Conservation (phyloP, 1,140 invertebrate species). For the Macrobrachium nipponense region DNA sequence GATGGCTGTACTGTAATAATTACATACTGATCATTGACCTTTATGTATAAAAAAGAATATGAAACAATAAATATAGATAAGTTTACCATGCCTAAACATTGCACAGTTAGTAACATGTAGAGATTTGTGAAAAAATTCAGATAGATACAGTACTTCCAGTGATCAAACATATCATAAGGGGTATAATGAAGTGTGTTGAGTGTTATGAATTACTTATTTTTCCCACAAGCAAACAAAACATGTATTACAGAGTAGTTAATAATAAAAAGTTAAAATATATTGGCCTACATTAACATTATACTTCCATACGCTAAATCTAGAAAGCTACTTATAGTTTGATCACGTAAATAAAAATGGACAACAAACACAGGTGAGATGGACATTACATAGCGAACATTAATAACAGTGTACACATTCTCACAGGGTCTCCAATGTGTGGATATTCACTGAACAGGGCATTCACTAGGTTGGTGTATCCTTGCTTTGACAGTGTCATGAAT, state of each 20-base stretch:
- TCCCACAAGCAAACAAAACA: too few relatives aligned
- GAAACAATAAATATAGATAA: not conserved
- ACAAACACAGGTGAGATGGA: too few relatives aligned
- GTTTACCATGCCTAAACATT: constrained; percentile 9
- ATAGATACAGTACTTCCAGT: constrained; percentile 8
- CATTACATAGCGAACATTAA: too few relatives aligned
- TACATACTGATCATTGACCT: not conserved
- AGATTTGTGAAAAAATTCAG: not conserved
- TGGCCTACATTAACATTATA: too few relatives aligned
- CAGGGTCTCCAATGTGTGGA: constrained; percentile 7
- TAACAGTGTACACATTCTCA: not conserved
- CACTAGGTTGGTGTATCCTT: not conserved
- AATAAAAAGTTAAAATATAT: too few relatives aligned
- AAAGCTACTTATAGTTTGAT: not conserved
- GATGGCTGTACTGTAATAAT: not conserved
- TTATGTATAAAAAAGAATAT: not conserved
- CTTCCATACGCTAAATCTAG: not conserved
- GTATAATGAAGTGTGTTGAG: not conserved
- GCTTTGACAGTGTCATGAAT: not conserved
- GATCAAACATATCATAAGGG: not conserved
- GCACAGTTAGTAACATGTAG: not conserved
- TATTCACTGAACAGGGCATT: constrained; percentile 8
- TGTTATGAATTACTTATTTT: too few relatives aligned
- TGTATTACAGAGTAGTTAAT: too few relatives aligned
- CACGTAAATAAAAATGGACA: not conserved